Evolutionary conservation across 2,113 vertebrate species (phyloP).

Genomic region (Steatornis caripensis): DNA sequence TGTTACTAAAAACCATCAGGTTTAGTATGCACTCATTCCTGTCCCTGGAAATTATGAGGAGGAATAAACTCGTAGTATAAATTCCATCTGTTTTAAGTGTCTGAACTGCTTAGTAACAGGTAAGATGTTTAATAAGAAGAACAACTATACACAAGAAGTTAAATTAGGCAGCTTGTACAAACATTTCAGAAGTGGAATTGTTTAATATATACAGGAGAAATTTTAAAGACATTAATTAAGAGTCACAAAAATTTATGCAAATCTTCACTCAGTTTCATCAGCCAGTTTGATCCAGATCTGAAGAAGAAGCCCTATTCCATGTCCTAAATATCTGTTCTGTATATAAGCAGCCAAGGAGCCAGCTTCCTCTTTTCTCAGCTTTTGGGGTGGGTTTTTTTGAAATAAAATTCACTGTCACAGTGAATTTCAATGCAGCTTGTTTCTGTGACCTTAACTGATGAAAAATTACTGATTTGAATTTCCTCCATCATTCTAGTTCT

Average conservation of each 20-base stretch:
- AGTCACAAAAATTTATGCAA: background rate
- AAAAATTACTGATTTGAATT: background rate
- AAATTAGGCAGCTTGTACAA: background rate
- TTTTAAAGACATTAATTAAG: background rate
- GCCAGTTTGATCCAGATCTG: background rate
- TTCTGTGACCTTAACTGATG: background rate
- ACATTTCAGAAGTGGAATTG: background rate
- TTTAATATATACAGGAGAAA: background rate
- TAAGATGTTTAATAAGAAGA: background rate
- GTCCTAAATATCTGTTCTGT: background rate
- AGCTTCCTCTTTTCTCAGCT: background rate
- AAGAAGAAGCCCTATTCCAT: background rate
- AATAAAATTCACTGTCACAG: background rate
- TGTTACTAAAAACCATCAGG: background rate
- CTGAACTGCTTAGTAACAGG: background rate
- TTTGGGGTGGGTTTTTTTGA: background rate
- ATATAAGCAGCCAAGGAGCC: background rate
- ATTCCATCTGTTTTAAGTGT: background rate
- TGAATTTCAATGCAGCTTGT: background rate
- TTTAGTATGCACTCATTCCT: background rate
- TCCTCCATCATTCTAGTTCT: background rate
- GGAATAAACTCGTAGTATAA: background rate
- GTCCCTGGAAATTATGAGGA: background rate
- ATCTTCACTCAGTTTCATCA: background rate
- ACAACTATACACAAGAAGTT: background rate